These are phyloP conservation scores for Chiloscyllium punctatum DNA, from an alignment of 2,797 vertebrate genomes.

Conservation along the genomic window DNA sequence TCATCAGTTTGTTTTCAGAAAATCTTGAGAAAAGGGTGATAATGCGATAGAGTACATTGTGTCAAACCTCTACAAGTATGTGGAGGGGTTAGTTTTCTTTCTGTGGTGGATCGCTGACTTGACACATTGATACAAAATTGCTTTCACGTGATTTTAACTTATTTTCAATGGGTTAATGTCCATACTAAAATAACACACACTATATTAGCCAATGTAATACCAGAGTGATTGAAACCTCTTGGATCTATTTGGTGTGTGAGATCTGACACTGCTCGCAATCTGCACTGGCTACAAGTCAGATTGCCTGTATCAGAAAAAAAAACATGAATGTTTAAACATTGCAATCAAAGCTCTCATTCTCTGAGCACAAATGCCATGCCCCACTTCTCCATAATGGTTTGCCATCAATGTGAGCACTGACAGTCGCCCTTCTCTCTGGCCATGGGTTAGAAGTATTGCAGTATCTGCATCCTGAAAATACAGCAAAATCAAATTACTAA, in stretches of 20 bases:
- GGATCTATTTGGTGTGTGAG: neutral
- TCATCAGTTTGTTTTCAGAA: no score
- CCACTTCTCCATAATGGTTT: neutral
- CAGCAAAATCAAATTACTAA: neutral
- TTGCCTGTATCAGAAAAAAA: neutral
- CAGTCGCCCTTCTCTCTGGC: neutral
- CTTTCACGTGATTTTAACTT: neutral
- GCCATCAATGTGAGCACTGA: neutral
- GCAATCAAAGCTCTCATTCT: neutral
- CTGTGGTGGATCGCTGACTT: no score
- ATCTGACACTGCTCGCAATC: neutral
- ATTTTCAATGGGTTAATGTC: neutral
- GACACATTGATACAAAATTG: no score
- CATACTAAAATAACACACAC: neutral
- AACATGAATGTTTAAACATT: neutral
- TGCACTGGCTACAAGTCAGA: neutral
- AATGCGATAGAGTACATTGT: no score
- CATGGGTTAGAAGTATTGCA: neutral
- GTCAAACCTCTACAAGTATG: no score
- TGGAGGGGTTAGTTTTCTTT: no score
- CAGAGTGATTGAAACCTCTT: neutral
- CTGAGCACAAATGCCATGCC: neutral
- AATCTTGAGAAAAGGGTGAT: no score
- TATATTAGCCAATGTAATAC: neutral
- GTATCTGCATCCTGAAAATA: neutral